These are phyloP conservation scores for Halictus ligatus DNA, from an alignment of 2,888 invertebrate genomes.

Conservation along the genomic window DNA sequence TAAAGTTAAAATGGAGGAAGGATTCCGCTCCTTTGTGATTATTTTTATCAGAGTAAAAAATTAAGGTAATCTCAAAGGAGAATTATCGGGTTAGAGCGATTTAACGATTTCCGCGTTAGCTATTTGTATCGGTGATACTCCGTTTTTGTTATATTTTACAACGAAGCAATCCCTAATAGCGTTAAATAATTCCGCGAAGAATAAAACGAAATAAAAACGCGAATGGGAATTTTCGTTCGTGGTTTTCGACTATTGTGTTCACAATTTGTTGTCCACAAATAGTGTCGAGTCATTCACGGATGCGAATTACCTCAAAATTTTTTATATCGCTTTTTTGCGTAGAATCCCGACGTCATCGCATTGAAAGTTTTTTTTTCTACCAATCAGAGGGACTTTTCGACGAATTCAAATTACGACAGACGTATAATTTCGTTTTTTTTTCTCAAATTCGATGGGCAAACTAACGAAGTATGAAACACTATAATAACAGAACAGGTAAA, in stretches of 20 bases:
- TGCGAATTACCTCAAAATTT: background rate
- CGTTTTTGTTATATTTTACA: background rate
- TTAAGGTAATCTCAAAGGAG: background rate
- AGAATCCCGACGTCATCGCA: background rate
- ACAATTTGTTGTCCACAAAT: constrained; percentile 13
- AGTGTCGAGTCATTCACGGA: constrained; percentile 20
- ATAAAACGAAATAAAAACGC: background rate
- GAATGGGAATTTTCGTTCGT: background rate
- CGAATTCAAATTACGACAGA: background rate
- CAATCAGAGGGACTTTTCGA: background rate
- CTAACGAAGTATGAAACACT: background rate
- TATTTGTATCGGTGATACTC: background rate
- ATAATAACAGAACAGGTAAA: background rate
- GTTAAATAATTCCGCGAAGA: background rate
- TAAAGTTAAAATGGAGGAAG: background rate
- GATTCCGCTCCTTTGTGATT: background rate
- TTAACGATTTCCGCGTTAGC: background rate
- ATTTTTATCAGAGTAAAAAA: background rate
- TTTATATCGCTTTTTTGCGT: background rate
- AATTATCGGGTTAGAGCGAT: background rate
- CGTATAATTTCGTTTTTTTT: background rate
- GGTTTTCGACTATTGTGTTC: background rate
- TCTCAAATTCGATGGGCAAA: background rate
- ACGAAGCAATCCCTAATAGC: background rate
- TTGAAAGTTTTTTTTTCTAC: background rate